Percentiles rank a stretch among this genome's conserved stretches.
phyloP scores from a whole-genome alignment of 2,113 vertebrate genomes.

The Semicossyphus pulcher region DNA sequence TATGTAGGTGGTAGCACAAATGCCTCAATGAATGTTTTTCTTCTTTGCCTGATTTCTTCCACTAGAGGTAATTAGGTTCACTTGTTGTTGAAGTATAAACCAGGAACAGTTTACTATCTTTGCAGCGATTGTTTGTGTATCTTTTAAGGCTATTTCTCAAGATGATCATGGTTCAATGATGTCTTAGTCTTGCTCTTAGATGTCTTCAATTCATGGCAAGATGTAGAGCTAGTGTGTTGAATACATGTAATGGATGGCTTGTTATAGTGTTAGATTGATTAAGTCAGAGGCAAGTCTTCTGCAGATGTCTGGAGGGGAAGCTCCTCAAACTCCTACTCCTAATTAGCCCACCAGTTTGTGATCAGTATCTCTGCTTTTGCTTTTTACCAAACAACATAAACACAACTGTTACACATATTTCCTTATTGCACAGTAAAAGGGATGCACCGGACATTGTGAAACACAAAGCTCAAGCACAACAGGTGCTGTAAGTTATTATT shows the following conservation, averaged over 20 bases:
- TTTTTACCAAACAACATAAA: not conserved
- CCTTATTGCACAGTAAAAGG: not conserved
- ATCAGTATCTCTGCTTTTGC: not conserved
- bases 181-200: not conserved
- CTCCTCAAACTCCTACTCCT: too few relatives aligned
- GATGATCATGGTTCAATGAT: not conserved
- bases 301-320: too few relatives aligned
- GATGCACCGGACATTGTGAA: constrained; percentile 10
- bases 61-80: constrained; percentile 25
- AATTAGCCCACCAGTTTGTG: too few relatives aligned
- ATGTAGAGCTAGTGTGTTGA: not conserved
- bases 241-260: not conserved
- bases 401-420: not conserved
- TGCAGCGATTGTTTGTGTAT: not conserved
- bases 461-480: not conserved
- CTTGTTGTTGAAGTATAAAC: constrained; percentile 23
- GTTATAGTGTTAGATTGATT: too few relatives aligned
- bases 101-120: not conserved
- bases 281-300: too few relatives aligned
- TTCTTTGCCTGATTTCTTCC: constrained; percentile 18
- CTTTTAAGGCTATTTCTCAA: constrained; percentile 5
- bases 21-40: constrained; percentile 35
- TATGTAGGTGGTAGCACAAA: constrained; percentile 56
- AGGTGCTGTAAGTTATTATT: constrained; percentile 8
- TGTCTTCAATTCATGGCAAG: not conserved